These are phyloP conservation scores for Drosophila testacea DNA, from an alignment of 2,888 invertebrate genomes.

Conservation along the genomic window DNA sequence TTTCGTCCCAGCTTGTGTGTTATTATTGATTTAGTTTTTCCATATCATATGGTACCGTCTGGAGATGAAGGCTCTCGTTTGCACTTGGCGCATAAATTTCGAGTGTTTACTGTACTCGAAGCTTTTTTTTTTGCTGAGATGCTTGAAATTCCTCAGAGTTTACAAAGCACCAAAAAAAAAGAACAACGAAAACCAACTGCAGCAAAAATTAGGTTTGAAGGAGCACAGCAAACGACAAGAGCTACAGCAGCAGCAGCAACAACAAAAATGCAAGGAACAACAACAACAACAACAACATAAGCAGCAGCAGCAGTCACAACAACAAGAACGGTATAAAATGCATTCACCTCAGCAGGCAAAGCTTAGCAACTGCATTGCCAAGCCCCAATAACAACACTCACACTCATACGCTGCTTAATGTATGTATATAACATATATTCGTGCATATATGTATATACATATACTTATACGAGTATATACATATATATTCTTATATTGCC, in stretches of 20 bases:
- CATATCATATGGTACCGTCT: slow-evolving; percentile 33
- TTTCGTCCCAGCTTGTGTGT: slow-evolving; percentile 26
- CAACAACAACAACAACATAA: slow-evolving; percentile 18
- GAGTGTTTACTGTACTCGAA: slow-evolving; percentile 64
- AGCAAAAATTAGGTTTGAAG: slow-evolving; percentile 35
- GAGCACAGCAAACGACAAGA: slow-evolving; percentile 35
- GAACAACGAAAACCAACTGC: slow-evolving; percentile 22
- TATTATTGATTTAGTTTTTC: slow-evolving; percentile 61
- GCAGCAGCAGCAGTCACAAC: slow-evolving; percentile 14
- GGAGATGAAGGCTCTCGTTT: slow-evolving; percentile 20
- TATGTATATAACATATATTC: neutral
- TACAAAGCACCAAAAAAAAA: slow-evolving; percentile 36
- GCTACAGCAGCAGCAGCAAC: slow-evolving; percentile 26
- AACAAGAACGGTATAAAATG: slow-evolving; percentile 59
- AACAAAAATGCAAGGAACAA: slow-evolving; percentile 61
- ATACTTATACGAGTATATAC: slow-evolving; percentile 16
- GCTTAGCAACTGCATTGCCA: slow-evolving; percentile 75
- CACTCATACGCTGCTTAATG: slow-evolving; percentile 19
- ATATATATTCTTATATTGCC: slow-evolving; percentile 41
- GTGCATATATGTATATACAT: slow-evolving; percentile 10
- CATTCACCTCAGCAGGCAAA: slow-evolving; percentile 66
- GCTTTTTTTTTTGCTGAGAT: slow-evolving; percentile 46
- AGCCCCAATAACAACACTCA: slow-evolving; percentile 61
- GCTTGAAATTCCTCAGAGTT: slow-evolving; percentile 59
- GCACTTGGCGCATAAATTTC: slow-evolving; percentile 35